Evolutionary conservation across 2,113 vertebrate genomes (phyloP), one percentile per base, ranked within the genome.

Genomic region (Saccopteryx bilineata): DNA sequence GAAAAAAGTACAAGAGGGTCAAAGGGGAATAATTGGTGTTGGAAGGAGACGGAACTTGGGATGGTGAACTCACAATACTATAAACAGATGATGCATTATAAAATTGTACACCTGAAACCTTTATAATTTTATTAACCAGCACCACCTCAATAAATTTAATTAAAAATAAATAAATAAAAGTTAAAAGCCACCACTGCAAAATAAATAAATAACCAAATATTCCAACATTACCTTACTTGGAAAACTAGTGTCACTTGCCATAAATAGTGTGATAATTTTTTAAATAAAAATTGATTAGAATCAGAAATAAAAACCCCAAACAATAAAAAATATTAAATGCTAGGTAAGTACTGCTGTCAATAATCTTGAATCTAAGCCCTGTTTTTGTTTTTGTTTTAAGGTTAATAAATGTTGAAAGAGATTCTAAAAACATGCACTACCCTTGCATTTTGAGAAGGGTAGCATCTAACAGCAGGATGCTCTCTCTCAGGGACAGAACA

Each of bases 211-310:
- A 93, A 17, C 4, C 39, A 92, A 69, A 58, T 23, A 76, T 46
- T 28, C 61, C 1, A 60, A 15, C 39, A n/a, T 80, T 61, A n/a
- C 52, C 18, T 91, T 66, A 76, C 71, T 76, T 69, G 18, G 52
- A 96, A 93, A 81, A 54, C 56, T 28, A 76, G 4, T 85, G 82
- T 86, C 4, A 46, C 24, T 87, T 58, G 1, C n/a, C 52, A 66
- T 46, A 76, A 72, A n/a, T 54, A 87, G 13, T 18, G 74, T n/a
- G 65, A 46, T 82, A 18, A 52, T 84, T 83, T 87, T 81, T 66
- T 39, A 87, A 86, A 78, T 75, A 48, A 81, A 94, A 89, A 91
- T 61, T 46, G 69, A 76, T 33, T 65, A 10, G 17, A 74, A n/a
- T 9, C 10, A 61, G 17, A 5, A 79, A 26, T 71, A 33, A 79